Conservation (phyloP, 2,888 invertebrate genomes). For the Drosophila borealis region DNA sequence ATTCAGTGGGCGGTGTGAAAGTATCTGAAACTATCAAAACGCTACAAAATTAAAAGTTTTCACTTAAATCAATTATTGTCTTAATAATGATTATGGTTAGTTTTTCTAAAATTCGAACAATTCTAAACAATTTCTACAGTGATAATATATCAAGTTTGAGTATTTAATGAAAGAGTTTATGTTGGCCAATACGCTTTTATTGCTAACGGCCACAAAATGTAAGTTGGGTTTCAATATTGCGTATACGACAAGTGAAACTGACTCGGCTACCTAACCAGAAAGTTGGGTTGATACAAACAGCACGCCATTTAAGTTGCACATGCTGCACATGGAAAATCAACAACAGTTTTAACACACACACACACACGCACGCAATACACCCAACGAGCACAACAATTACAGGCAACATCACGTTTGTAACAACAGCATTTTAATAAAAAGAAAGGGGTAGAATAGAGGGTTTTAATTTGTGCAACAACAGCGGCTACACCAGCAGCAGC, state of each 20-base stretch:
- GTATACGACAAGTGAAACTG: neutral
- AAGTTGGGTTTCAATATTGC: constrained; percentile 17
- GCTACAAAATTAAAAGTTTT: too few relatives aligned
- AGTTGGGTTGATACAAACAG: constrained; percentile 13
- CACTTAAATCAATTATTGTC: too few relatives aligned
- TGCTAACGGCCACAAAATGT: neutral
- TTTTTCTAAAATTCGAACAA: too few relatives aligned
- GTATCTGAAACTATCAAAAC: too few relatives aligned
- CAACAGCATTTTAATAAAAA: constrained; percentile 69
- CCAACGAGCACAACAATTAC: constrained; percentile 58
- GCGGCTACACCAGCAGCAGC: constrained; percentile 5
- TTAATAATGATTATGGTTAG: too few relatives aligned
- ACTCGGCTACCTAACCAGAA: constrained; percentile 1
- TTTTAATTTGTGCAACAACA: constrained; percentile 67
- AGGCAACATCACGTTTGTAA: constrained; percentile 61
- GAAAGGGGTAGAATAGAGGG: constrained; percentile 48
- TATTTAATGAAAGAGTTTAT: constrained; percentile 11
- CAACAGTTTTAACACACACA: constrained; percentile 10
- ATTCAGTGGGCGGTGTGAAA: neutral
- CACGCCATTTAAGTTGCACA: constrained; percentile 37
- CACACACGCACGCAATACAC: constrained; percentile 4
- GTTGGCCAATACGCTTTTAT: neutral
- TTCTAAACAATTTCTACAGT: too few relatives aligned
- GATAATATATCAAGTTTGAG: too few relatives aligned
- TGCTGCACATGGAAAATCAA: constrained; percentile 43